Conservation (phyloP, 2,113 vertebrate species). For the Aegithalos caudatus region DNA sequence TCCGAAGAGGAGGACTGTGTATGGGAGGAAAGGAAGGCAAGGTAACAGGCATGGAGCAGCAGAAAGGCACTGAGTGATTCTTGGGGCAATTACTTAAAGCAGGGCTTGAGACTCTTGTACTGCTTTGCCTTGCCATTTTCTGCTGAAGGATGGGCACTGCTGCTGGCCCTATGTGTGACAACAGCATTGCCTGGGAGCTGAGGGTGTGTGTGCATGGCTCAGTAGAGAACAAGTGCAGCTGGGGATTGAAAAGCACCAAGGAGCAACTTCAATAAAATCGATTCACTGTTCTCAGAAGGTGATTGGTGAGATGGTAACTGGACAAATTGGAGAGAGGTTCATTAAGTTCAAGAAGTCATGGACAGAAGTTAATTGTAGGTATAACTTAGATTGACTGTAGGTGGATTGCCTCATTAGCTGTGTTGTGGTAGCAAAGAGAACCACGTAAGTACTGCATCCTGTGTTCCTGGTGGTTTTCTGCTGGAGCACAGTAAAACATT, state of each 20-base stretch:
- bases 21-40: background rate
- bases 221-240: background rate
- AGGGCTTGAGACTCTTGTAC: background rate
- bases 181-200: background rate
- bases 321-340: background rate
- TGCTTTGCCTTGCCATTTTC: background rate
- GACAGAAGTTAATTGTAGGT: background rate
- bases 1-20: accelerated
- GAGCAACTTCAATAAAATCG: background rate
- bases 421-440: background rate
- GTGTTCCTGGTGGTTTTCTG: background rate
- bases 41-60: background rate
- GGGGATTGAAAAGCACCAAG: background rate
- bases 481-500: background rate
- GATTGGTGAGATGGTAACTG: background rate
- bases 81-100: background rate
- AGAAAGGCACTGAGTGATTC: background rate
- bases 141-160: background rate
- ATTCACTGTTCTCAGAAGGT: background rate
- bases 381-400: background rate
- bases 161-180: background rate
- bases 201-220: accelerated
- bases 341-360: background rate
- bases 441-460: background rate
- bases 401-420: background rate